Conservation (phyloP, 2,888 invertebrate species). For the Crossocerus cetratus region DNA sequence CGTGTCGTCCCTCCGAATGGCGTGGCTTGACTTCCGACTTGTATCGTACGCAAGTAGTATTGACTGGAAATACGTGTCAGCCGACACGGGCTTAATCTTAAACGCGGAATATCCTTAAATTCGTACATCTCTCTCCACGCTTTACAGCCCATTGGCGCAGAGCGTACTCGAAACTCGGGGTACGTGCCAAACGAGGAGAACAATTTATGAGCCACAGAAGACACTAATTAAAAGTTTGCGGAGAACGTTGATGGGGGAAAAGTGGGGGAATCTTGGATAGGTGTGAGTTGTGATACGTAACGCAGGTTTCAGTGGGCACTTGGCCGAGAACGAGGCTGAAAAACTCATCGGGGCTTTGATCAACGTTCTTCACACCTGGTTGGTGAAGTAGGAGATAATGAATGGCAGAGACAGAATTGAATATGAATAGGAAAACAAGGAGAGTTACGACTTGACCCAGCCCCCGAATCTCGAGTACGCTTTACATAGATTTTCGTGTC, state of each 20-base stretch:
- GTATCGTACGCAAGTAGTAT: constrained; percentile 42
- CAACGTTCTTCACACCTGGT: not conserved
- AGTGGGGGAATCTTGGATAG: not conserved
- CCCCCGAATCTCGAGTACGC: constrained; percentile 72
- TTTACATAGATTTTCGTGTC: constrained; percentile 73
- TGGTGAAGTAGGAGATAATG: not conserved
- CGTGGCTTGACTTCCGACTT: constrained; percentile 53
- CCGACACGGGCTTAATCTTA: constrained; percentile 33
- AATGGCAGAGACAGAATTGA: not conserved
- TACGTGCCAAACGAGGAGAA: constrained; percentile 19
- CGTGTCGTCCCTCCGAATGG: constrained; percentile 14
- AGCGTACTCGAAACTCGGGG: constrained; percentile 55
- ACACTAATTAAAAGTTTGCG: not conserved
- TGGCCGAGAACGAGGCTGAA: not conserved
- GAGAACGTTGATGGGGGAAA: not conserved
- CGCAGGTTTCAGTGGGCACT: not conserved
- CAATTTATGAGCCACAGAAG: no score
- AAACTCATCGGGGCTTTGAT: no score
- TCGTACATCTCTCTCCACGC: constrained; percentile 29
- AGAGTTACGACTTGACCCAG: constrained; percentile 56
- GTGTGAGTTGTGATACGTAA: not conserved
- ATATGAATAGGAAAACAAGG: not conserved
- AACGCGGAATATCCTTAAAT: constrained; percentile 45
- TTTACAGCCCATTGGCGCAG: constrained; percentile 37
- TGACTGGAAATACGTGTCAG: constrained; percentile 46